Conservation (phyloP, 1,140 invertebrate genomes). For the Lethrus apterus region DNA sequence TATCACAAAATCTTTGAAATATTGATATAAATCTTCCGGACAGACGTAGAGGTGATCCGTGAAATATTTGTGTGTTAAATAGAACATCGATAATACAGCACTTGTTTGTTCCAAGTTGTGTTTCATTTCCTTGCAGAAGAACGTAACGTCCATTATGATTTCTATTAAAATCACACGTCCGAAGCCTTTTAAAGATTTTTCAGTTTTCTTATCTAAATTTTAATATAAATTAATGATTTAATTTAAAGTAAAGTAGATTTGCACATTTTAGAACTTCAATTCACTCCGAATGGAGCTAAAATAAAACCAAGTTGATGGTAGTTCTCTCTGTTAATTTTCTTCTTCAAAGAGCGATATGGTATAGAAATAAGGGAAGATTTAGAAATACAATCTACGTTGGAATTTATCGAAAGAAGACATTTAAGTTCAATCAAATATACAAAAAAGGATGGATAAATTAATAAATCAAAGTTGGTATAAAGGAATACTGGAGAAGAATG, state of each 20-base stretch:
- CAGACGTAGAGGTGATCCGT: conserved; percentile 23
- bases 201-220: conserved; percentile 22
- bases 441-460: neutral
- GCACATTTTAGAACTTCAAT: no score
- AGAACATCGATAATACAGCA: conserved; percentile 33
- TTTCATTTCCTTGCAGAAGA: conserved; percentile 26
- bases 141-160: conserved; percentile 27
- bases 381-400: no score
- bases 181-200: conserved; percentile 25
- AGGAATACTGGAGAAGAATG: no score
- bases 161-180: conserved; percentile 28
- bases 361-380: no score
- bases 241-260: conserved; percentile 5
- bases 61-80: conserved; percentile 33
- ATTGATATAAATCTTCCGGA: conserved; percentile 33
- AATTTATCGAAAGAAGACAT: no score
- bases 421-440: conserved; percentile 6
- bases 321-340: no score
- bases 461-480: neutral
- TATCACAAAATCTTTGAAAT: conserved; percentile 34
- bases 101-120: conserved; percentile 29
- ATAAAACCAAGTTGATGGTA: no score
- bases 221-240: conserved; percentile 15
- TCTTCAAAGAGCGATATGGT: no score
- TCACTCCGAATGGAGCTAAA: no score